phyloP scores from a whole-genome alignment of 2,113 vertebrate species.

The Poeciliopsis turrubarensis region DNA sequence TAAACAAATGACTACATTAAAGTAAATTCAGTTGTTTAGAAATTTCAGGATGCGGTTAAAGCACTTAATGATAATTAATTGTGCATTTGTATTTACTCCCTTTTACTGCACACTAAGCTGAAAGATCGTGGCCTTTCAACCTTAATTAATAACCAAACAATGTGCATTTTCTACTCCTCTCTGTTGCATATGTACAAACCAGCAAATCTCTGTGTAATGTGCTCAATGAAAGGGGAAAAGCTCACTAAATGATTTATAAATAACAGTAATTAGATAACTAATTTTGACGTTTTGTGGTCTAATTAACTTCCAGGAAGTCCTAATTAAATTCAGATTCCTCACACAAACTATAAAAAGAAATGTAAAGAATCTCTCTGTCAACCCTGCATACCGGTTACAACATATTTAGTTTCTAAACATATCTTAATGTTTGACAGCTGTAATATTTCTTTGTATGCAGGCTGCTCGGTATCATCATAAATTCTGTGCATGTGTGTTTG shows the following conservation, averaged over 20 bases:
- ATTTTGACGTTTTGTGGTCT: conserved; percentile 54
- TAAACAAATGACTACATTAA: conserved; percentile 52
- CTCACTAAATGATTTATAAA: conserved; percentile 59
- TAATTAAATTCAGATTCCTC: conserved; percentile 68
- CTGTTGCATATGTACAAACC: background rate
- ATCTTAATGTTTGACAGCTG: conserved; percentile 17
- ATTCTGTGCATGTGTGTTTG: conserved; percentile 23
- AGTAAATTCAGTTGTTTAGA: conserved; percentile 37
- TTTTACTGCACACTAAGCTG: conserved; percentile 53
- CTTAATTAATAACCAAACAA: conserved; percentile 47
- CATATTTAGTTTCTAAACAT: conserved; percentile 7
- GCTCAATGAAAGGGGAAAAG: background rate
- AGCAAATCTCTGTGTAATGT: conserved; percentile 1
- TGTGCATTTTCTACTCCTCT: conserved; percentile 15
- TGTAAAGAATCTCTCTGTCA: conserved; percentile 29
- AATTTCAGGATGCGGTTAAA: conserved; percentile 24
- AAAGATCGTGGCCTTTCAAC: conserved; percentile 56
- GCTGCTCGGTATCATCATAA: conserved; percentile 24
- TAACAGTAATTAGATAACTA: conserved; percentile 57
- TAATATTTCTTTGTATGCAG: conserved; percentile 23
- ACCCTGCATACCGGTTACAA: conserved; percentile 31
- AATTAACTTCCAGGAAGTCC: conserved; percentile 51
- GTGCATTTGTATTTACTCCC: conserved; percentile 29
- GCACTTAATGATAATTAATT: conserved; percentile 57
- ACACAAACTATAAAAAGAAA: conserved; percentile 60